Percentiles rank a stretch among this genome's conserved stretches.
phyloP scores from a whole-genome alignment of 2,888 invertebrate species.

The Acronicta psi region DNA sequence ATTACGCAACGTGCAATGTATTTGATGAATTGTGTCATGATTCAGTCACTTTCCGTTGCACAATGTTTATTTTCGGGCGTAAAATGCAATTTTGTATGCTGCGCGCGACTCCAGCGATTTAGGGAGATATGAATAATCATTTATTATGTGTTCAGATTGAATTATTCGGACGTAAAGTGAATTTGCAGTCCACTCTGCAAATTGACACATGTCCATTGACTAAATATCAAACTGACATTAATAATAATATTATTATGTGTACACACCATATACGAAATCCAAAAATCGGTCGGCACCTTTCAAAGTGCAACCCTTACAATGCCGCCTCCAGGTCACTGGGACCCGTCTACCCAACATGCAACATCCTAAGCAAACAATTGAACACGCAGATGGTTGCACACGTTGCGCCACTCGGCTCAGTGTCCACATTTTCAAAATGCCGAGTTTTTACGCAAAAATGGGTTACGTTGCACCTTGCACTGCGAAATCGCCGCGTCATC shows the following conservation, averaged over 20 bases:
- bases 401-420: slow-evolving; percentile 77
- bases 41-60: slow-evolving; percentile 55
- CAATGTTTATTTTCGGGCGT: slow-evolving; percentile 52
- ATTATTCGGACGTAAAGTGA: slow-evolving; percentile 31
- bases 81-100: slow-evolving; percentile 48
- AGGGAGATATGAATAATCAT: slow-evolving; percentile 52
- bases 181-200: slow-evolving; percentile 30
- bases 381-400: slow-evolving; percentile 80
- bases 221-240: slow-evolving; percentile 29
- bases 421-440: slow-evolving; percentile 76
- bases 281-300: slow-evolving; percentile 67
- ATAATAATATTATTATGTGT: slow-evolving; percentile 33
- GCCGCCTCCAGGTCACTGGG: slow-evolving; percentile 68
- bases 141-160: slow-evolving; percentile 39
- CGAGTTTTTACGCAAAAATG: slow-evolving; percentile 83
- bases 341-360: slow-evolving; percentile 67
- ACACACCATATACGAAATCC: slow-evolving; percentile 50
- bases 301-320: slow-evolving; percentile 77
- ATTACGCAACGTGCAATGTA: slow-evolving; percentile 66
- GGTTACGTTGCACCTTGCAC: slow-evolving; percentile 85
- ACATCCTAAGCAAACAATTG: slow-evolving; percentile 84
- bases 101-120: slow-evolving; percentile 29
- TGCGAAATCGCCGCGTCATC: slow-evolving; percentile 75
- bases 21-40: slow-evolving; percentile 63
- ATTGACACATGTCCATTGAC: slow-evolving; percentile 26